Evolutionary conservation across 2,888 invertebrate genomes (phyloP).

Genomic region (Trachelus iudaicus): DNA sequence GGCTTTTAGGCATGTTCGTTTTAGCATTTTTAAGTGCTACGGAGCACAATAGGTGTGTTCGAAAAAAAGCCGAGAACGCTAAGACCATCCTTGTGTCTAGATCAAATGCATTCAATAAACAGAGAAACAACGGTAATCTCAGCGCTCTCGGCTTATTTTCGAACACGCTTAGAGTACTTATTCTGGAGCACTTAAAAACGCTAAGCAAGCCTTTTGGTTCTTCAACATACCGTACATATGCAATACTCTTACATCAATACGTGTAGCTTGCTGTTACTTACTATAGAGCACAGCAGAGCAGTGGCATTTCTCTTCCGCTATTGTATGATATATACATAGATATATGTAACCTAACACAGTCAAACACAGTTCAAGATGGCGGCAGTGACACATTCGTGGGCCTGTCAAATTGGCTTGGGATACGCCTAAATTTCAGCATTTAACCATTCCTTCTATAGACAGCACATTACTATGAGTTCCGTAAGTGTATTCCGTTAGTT

Average conservation of each 20-base stretch:
- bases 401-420: constrained; percentile 47
- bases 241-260: constrained; percentile 22
- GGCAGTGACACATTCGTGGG: constrained; percentile 46
- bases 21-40: too few relatives aligned
- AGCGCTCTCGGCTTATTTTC: constrained; percentile 12
- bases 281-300: neutral
- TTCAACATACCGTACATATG: constrained; percentile 9
- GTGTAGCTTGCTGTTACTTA: constrained; percentile 16
- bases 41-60: too few relatives aligned
- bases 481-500: constrained; percentile 25
- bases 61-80: too few relatives aligned
- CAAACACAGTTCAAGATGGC: constrained; percentile 46
- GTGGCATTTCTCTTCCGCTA: neutral
- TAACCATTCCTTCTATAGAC: constrained; percentile 20
- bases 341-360: neutral
- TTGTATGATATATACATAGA: neutral
- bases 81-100: neutral
- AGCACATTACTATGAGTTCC: constrained; percentile 26
- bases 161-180: constrained; percentile 16
- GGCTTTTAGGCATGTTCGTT: neutral
- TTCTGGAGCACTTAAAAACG: neutral
- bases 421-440: constrained; percentile 48
- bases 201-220: constrained; percentile 11
- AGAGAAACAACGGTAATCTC: neutral
- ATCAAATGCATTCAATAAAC: neutral